Percentiles rank a stretch among this genome's conserved stretches.
These are phyloP conservation scores for Exaiptasia diaphana DNA, from an alignment of 64 coral and sea anemone genomes.

Conservation along the genomic window DNA sequence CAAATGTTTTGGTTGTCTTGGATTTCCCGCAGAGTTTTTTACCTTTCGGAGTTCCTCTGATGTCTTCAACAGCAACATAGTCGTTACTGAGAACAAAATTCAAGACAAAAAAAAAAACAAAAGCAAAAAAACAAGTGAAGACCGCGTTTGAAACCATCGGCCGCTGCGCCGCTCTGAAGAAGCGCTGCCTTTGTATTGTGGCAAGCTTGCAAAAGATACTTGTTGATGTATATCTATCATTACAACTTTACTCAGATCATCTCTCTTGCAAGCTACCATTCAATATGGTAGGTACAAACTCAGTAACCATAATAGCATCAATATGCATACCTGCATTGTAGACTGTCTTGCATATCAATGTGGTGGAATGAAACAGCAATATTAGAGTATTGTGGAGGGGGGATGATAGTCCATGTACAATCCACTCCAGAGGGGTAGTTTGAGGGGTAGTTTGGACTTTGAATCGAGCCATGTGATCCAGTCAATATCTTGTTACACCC, in stretches of 20 bases:
- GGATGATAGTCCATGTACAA: constrained; percentile 2
- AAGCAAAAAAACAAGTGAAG: too few relatives aligned
- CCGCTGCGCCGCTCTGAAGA: too few relatives aligned
- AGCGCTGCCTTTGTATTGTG: too few relatives aligned
- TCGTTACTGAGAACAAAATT: constrained; percentile 3
- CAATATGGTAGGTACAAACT: too few relatives aligned
- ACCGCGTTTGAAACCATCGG: too few relatives aligned
- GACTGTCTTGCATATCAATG: not conserved
- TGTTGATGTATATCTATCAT: too few relatives aligned
- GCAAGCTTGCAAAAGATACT: too few relatives aligned
- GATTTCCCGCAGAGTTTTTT: not conserved
- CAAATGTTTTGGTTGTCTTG: not conserved
- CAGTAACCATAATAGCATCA: too few relatives aligned
- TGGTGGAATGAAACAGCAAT: not conserved
- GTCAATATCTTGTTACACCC: not conserved
- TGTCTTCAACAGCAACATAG: not conserved
- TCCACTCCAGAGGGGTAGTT: constrained; percentile 1
- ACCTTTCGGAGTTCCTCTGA: not conserved
- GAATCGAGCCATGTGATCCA: not conserved
- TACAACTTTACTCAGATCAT: too few relatives aligned
- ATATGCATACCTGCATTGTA: not conserved
- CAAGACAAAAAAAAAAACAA: not conserved
- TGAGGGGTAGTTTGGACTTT: not conserved
- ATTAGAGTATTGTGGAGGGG: not conserved
- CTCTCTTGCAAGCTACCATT: too few relatives aligned